Evolutionary conservation across 2,797 vertebrate species (phyloP), one percentile per base, ranked within the genome.

Genomic region (Eutrigla gurnardus): DNA sequence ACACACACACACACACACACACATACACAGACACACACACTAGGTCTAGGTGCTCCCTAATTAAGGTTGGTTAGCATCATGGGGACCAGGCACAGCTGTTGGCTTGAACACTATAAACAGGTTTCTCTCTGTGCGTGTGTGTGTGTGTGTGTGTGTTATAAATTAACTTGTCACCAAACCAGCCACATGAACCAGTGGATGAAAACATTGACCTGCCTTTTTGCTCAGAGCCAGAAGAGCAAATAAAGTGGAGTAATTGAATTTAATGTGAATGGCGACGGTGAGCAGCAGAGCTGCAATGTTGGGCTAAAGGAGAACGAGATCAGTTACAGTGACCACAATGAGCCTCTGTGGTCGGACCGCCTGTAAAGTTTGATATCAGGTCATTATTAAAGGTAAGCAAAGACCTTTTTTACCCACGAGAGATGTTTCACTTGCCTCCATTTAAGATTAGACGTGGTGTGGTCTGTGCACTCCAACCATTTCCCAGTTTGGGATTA

Each of bases 11-110:
- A 58, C 53, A 66, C 53, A 14, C 43, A 70, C 70, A 65, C 66
- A 59, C 40, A 59, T n/a, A n/a, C n/a, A n/a, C n/a, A n/a, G n/a
- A n/a, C 33, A 57, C 66, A 40, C 39, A 43, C 52, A 69, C 14
- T 79, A 7, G 17, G 2, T 68, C 32, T 45, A 39, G 52, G 18
- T 65, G 35, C 43, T 78, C 55, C 17, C 60, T 83, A 72, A 83
- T 81, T 81, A 77, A 59, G 17, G 66, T 78, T 52, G 52, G 58
- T 73, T 54, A 67, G 54, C 36, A 47, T 68, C 58, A 43, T 33
- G 65, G 42, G 13, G 9, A 69, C 67, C 13, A 47, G 11, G 42
- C 47, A 65, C 80, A 83, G 78, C 61, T 65, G 78, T 62, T 65
- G 62, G 59, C 49, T 66, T 47, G 40, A 55, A 54, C 32, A 17